phyloP scores from a whole-genome alignment of 1,140 invertebrate genomes.

The Aphidius ervi region DNA sequence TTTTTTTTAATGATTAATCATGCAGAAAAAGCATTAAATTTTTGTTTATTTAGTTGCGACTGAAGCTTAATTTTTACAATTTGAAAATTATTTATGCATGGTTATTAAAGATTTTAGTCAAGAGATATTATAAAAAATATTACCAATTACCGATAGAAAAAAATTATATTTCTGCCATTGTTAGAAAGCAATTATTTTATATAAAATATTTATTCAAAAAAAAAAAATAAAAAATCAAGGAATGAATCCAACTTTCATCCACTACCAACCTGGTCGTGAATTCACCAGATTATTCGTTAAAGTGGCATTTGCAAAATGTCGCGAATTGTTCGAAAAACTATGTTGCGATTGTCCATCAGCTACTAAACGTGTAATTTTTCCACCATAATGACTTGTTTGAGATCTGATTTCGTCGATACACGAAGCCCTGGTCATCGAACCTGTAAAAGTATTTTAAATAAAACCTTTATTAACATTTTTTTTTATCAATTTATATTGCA shows the following conservation, averaged over 20 bases:
- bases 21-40: background rate
- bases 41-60: no score
- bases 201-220: background rate
- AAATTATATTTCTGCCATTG: no score
- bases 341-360: conserved; percentile 83
- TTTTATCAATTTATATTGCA: background rate
- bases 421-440: conserved; percentile 58
- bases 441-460: conserved; percentile 35
- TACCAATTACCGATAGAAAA: no score
- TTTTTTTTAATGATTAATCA: background rate
- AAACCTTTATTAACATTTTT: conserved; percentile 11
- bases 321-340: conserved; percentile 76
- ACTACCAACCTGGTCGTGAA: conserved; percentile 65
- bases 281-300: conserved; percentile 72
- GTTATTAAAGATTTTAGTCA: no score
- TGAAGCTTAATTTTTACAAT: no score
- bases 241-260: background rate
- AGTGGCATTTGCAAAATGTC: conserved; percentile 66
- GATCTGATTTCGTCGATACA: conserved; percentile 64
- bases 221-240: background rate
- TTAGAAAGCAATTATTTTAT: background rate
- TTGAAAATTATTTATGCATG: no score
- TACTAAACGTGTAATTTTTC: conserved; percentile 58
- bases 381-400: conserved; percentile 54
- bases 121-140: no score